Evolutionary conservation across 2,888 invertebrate genomes (phyloP).

Genomic region (Chrysolina americana): DNA sequence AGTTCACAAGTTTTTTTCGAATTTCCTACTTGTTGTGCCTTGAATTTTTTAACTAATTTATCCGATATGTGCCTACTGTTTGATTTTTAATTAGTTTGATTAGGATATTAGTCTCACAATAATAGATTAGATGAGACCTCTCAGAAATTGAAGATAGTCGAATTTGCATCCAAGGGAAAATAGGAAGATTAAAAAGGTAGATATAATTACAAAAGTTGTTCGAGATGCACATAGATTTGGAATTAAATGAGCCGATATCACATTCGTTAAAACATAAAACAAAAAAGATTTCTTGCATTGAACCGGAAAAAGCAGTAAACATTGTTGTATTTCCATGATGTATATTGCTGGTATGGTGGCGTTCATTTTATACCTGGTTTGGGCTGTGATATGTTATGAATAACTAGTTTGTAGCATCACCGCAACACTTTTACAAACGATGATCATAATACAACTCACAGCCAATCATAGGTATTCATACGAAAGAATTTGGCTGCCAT

Average conservation of each 20-base stretch:
- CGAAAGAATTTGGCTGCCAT: background rate
- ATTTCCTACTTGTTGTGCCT: no score
- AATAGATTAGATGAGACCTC: no score
- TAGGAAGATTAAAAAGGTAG: no score
- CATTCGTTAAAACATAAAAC: background rate
- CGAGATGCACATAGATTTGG: background rate
- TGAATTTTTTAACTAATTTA: no score
- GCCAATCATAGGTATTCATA: background rate
- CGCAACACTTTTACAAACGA: constrained; percentile 10
- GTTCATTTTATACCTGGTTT: background rate
- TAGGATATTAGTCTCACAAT: no score
- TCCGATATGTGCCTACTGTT: no score
- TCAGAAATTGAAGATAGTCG: no score
- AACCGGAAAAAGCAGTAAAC: background rate
- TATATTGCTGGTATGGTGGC: background rate
- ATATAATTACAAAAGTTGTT: background rate
- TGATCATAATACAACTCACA: background rate
- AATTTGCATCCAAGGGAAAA: no score
- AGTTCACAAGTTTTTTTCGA: no score
- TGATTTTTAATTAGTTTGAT: no score
- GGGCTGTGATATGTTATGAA: background rate
- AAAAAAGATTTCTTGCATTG: background rate
- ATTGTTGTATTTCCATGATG: constrained; percentile 2
- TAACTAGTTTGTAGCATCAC: constrained; percentile 7
- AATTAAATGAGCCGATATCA: background rate